Evolutionary conservation across 2,797 vertebrate genomes (phyloP).

Genomic region (Naso thynnoides): DNA sequence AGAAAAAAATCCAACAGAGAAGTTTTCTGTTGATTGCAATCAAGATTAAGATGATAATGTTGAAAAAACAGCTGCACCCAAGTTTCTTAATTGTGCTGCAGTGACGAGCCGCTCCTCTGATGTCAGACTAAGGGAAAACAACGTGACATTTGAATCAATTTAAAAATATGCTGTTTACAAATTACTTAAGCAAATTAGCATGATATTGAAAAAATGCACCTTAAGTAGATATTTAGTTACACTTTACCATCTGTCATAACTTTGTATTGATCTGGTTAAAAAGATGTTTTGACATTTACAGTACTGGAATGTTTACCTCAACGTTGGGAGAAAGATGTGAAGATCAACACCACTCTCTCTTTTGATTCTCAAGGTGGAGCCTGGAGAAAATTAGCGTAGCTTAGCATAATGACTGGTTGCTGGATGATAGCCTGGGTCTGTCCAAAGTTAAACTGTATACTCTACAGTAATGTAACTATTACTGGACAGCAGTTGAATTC

Average conservation of each 20-base stretch:
- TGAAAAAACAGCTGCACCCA: constrained; percentile 19
- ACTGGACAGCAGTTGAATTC: background rate
- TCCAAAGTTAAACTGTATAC: background rate
- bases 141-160: background rate
- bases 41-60: constrained; percentile 49
- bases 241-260: background rate
- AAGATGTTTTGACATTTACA: too few species aligned
- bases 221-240: background rate
- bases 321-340: background rate
- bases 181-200: background rate
- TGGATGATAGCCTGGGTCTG: background rate
- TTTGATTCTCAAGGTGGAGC: background rate
- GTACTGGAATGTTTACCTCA: background rate
- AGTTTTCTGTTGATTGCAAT: constrained; percentile 65
- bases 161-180: constrained; percentile 23
- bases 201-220: background rate
- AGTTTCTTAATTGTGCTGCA: constrained; percentile 31
- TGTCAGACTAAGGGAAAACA: background rate
- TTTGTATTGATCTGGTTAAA: background rate
- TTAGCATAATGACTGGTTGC: background rate
- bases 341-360: background rate
- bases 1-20: constrained; percentile 29
- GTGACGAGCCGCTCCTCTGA: constrained; percentile 10
- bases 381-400: background rate
- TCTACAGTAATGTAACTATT: background rate